Evolutionary conservation across 2,888 invertebrate genomes (phyloP), one percentile per base, ranked within the genome.

Genomic region (Ernsta delagoae): DNA sequence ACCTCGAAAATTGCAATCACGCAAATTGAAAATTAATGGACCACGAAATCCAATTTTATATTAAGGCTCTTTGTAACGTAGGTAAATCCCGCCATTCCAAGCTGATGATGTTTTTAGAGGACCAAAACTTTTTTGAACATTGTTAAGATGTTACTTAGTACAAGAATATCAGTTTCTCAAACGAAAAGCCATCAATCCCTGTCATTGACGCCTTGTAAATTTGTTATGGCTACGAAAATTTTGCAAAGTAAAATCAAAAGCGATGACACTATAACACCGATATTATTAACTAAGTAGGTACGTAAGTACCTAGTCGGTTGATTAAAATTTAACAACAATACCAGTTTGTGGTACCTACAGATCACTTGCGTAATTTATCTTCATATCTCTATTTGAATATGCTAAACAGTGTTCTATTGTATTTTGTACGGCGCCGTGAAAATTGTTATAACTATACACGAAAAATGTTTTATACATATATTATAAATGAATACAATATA

Each of bases 11-110:
- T 90, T 90, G 91, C 92, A 92, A 92, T 92, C 91, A 91, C 90
- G 86, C 88, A 91, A 91, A 92, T 92, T 92, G 92, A 92, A 92
- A 92, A 90, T 92, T 92, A 92, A 92, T 92, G 92, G 92, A 87
- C 87, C 91, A 89, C 83, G 84, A 91, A 90, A 92, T 92, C 90
- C 92, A 91, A 92, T 92, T 91, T 90, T 88, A 88, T 88, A 90
- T 91, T 89, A 83, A 86, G 87, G 89, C 89, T 89, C 87, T 87
- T 83, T 85, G 82, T 63, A 59, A 62, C 62, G 80, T 85, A 83
- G 82, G 81, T 83, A 83, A 74, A 76, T 73, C 74, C 72, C 70
- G 73, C 75, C 74, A 73, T 72, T 70, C 70, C 68, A 57, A 67
- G 69, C 71, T 72, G 71, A 70, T 72, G 73, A 74, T 74, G 72